phyloP scores from a whole-genome alignment of 2,888 invertebrate species.

The Eucriotettix oculatus region DNA sequence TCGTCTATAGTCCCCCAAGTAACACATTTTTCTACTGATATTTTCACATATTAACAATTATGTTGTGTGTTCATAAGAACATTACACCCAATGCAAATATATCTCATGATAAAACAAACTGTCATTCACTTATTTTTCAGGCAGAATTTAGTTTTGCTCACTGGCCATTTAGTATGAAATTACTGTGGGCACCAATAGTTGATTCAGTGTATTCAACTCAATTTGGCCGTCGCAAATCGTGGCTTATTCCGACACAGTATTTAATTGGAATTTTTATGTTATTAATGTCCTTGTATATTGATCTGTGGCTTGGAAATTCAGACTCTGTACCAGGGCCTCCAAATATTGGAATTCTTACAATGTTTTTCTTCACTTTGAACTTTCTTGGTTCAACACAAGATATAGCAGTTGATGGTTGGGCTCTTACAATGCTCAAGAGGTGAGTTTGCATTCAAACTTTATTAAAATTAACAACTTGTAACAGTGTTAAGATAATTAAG shows the following conservation, averaged over 20 bases:
- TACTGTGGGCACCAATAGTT: conserved; percentile 97
- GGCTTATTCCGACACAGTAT: conserved; percentile 90
- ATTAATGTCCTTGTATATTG: conserved; percentile 56
- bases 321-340: conserved; percentile 28
- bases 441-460: conserved; percentile 21
- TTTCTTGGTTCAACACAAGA: conserved; percentile 98
- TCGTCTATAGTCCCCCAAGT: background rate
- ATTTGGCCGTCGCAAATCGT: conserved; percentile 87
- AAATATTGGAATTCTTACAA: conserved; percentile 61
- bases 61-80: no score
- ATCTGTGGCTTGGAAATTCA: conserved; percentile 59
- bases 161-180: conserved; percentile 84
- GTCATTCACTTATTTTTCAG: conserved; percentile 27
- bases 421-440: conserved; percentile 93
- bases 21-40: no score
- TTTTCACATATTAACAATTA: no score
- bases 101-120: no score
- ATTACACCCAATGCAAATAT: no score
- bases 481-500: no score
- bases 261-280: conserved; percentile 82
- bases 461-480: no score
- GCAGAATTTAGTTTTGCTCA: conserved; percentile 85
- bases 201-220: conserved; percentile 72
- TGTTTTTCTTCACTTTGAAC: conserved; percentile 78
- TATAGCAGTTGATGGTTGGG: conserved; percentile 99